Base-by-base conservation (phyloP, 1,140 invertebrate genomes). In the Euborellia annulipes region DNA sequence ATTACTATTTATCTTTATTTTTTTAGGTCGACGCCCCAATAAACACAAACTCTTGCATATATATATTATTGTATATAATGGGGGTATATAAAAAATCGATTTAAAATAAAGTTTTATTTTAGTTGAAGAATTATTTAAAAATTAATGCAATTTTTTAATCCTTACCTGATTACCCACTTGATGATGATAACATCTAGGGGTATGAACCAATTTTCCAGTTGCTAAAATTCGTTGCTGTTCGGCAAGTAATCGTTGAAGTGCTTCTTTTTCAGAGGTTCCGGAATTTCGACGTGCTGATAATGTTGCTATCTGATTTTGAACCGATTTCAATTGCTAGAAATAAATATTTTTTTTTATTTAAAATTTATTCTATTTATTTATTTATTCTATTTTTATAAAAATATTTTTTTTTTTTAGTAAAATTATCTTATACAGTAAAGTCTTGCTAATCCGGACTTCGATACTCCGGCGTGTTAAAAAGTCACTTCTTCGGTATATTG, bases 201-300 rank as follows among this genome's bases (percentile, higher is more conserved):
- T 73, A 6, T 73, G 70, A 46, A 76, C 63, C 44, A 75, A 58
- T 62, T 76, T 77, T 16, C 74, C 74, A 0, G 69, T 65, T 3
- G 72, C 64, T 42, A 77, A 54, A 45, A 77, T 77, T 50, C 73
- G 72, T 44, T 75, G 70, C 54, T 77, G 75, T 45, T 75, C 71
- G 13, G 63, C 59, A 54, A 72, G 72, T 9, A 76, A 50, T 16
- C 64, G 60, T 50, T 73, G 73, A 36, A 76, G 50, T 3, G 67
- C 60, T 38, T 59, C 40, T 49, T 69, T 62, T 38, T 73, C 69
- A 8, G 60, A 47, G 13, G 61, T 50, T 3, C 61, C 62, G 18
- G 57, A 58, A 11, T 51, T 58, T 49, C 72, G 57, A 48, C 69
- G 65, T 2, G 62, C 58, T 11, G 64, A 66, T 27, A 77, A 57